Evolutionary conservation across 2,113 vertebrate genomes (phyloP).

Genomic region (Salminus brasiliensis): DNA sequence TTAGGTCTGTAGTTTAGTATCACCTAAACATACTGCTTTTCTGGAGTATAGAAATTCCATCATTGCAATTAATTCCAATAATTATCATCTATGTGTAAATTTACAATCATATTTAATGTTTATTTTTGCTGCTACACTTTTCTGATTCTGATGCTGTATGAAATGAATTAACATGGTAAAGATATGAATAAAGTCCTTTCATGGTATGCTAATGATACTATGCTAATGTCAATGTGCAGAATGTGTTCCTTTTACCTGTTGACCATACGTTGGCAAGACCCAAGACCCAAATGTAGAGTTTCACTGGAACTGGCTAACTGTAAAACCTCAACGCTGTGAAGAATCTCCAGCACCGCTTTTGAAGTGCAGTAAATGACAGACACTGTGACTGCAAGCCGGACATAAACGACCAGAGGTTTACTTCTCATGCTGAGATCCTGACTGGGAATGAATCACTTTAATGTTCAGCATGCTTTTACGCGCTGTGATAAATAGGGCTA

Average conservation of each 20-base stretch:
- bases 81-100: background rate
- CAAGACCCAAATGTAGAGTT: background rate
- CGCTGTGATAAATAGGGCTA: background rate
- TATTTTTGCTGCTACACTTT: background rate
- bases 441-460: constrained; percentile 39
- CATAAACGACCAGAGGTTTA: constrained; percentile 36
- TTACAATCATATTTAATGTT: background rate
- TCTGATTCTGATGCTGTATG: background rate
- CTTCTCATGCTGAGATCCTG: constrained; percentile 28
- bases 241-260: background rate
- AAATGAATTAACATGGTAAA: background rate
- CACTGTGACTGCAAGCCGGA: background rate
- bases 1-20: no score
- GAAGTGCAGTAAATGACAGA: constrained; percentile 16
- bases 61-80: constrained; percentile 13
- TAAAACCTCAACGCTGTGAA: background rate
- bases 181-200: background rate
- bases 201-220: background rate
- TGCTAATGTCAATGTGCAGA: background rate
- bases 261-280: no score
- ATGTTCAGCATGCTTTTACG: constrained; percentile 22
- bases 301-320: background rate
- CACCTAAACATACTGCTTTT: no score
- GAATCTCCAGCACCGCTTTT: background rate
- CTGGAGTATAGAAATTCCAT: no score